Base-by-base conservation (phyloP, 92 coral and sea anemone species). In the Palythoa caribaeorum region DNA sequence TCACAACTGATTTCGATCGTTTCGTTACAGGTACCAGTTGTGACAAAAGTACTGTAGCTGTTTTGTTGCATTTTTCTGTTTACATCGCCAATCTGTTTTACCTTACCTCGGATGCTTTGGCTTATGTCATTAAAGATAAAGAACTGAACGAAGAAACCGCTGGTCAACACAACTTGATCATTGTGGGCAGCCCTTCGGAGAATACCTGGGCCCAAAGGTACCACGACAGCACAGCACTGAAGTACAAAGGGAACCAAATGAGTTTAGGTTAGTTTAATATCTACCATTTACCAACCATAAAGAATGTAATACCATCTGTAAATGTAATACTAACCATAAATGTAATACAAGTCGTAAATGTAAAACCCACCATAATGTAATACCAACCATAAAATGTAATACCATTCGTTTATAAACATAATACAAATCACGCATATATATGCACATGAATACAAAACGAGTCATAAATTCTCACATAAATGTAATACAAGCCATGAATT, bases 21-120 rank as follows among this genome's bases (percentile, higher is more conserved):
- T 48, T 1, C 53, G 50, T 48, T 77, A 13, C 85, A 94, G 98
- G 95, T 17, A 73, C 95, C 11, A 79, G 77, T 2, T 76, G 90
- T 69, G 83, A 91, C 50, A 76, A 68, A 17, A 7, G 28, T 55
- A 59, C 90, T 0, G 51, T 83, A 20, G 73, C 84, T 14, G 74
- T 80, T 9, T 87, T 97, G 59, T 90, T 90, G 8, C 95, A 93
- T 62, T 90, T 94, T 76, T 92, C 99, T 37, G 96, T 97, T 60
- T 97, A 97, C 89, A 95, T 97, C 53, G 98, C 97, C 21, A 97
- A 95, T 79, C 92, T 91, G 74, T 97, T 92, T 91, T 92, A 87
- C 81, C 92, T 97, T 69, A 95, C 99, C 9, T 97, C 99, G 37
- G 97, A 94, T 38, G 84, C 97, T 51, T 70, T 93, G 87, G 95